Evolutionary conservation across 2,797 vertebrate genomes (phyloP), one percentile per base, ranked within the genome.

Genomic region (Gila robusta): DNA sequence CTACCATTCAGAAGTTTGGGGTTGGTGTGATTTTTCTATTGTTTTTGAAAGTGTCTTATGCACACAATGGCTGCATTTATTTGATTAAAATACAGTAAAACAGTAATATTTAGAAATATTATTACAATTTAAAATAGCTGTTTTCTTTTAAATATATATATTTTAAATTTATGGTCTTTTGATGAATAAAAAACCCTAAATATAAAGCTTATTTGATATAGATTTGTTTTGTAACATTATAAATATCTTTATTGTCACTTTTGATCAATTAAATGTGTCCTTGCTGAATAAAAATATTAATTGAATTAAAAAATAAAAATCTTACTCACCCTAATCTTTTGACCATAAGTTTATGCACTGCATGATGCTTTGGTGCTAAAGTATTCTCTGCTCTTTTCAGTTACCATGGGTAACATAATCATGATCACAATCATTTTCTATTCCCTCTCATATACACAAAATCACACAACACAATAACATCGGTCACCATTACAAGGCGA

Each of bases 321-420:
- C n/a, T 8, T 62, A 19, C 28, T 67, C 19, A 23, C 44, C 79
- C 62, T 28, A 69, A 69, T 37, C 64, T 35, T 81, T 69, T 81
- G 64, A 81, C 49, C 19, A 10, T 21, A 26, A 81, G 21, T 70
- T 28, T 32, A 35, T 66, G 17, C 73, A 39, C 79, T 66, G 74
- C 90, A 89, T 92, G 87, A 90, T 72, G 11, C 88, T 82, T 12
- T 88, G 86, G 70, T 78, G 47, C 54, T 37, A 41, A 2, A 23
- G 77, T 59, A 90, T 89, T 89, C 84, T 80, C 54, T 88, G 85
- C 84, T 89, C 79, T 89, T 91, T 85, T 62, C 47, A 52, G 21
- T 49, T 90, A 88, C 87, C 89, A 77, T 72, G 80, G 89, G 87
- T 79, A 26, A 82, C 83, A 72, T 6, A 62, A 91, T 82, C 76